A percentile compares a stretch with the other conserved stretches of the same genome.
Evolutionary conservation across 1,140 invertebrate species (phyloP).

Genomic region (Danaus melanippus): DNA sequence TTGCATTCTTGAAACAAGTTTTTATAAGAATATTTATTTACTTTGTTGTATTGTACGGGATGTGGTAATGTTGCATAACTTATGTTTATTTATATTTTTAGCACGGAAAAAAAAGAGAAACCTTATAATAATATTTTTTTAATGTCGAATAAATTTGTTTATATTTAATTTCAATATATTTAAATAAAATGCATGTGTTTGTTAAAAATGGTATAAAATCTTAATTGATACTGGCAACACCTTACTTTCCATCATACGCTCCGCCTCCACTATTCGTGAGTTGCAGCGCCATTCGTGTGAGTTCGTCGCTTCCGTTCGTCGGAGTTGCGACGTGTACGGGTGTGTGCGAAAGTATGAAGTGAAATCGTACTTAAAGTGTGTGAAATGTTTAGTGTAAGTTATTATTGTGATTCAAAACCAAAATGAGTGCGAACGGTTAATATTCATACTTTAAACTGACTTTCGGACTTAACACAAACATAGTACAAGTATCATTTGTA

Average conservation of each 20-base stretch:
- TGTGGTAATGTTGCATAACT: too few relatives aligned
- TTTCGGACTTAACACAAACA: constrained; percentile 46
- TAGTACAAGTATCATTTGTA: constrained; percentile 64
- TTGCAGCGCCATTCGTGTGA: constrained; percentile 48
- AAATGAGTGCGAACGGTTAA: constrained; percentile 71
- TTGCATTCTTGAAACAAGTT: too few relatives aligned
- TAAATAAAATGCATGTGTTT: too few relatives aligned
- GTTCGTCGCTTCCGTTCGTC: constrained; percentile 63
- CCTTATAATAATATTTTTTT: too few relatives aligned
- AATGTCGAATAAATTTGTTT: too few relatives aligned
- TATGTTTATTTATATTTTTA: too few relatives aligned
- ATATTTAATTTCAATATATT: too few relatives aligned
- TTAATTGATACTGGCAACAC: constrained; percentile 14
- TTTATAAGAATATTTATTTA: too few relatives aligned
- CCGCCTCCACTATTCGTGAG: constrained; percentile 38
- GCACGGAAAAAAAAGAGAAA: too few relatives aligned
- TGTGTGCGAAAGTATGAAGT: constrained; percentile 72
- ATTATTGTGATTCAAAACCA: constrained; percentile 63
- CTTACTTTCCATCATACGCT: constrained; percentile 17
- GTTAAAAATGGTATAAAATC: too few relatives aligned
- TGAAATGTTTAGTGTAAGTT: constrained; percentile 72
- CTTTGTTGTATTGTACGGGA: too few relatives aligned
- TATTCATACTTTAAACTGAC: constrained; percentile 34
- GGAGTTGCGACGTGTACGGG: constrained; percentile 63
- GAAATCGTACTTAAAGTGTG: constrained; percentile 70